Evolutionary conservation across 2,113 vertebrate species (phyloP), one percentile per base, ranked within the genome.

Genomic region (Dicentrarchus labrax): DNA sequence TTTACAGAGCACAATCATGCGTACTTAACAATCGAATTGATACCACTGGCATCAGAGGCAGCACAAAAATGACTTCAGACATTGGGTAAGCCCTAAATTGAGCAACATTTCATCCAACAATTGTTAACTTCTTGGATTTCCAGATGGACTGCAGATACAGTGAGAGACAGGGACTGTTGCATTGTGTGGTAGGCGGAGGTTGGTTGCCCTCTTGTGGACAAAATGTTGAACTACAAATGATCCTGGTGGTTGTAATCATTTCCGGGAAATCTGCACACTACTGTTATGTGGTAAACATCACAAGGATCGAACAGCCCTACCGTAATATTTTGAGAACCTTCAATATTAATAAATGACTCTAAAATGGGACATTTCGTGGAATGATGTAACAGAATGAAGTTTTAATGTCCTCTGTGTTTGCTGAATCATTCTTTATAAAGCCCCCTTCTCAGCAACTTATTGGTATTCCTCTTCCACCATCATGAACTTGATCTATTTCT

Each of bases 131-230:
- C 5, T 8, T 15, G 41, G 39, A 7, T 36, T 16, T 22, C 1
- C 7, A 9, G 11, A 2, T 47, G 17, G 7, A 21, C 19, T 48
- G 19, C 6, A 56, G 24, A 57, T 4, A 9, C 8, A 36, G 5
- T 22, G 0, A 4, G 10, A 53, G 38, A 51, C 8, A 1, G 21
- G 22, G 45, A 2, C 43, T 24, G 38, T 21, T 11, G 19, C 41
- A 48, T 0, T 41, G 13, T 43, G 16, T 50, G 56, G 11, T 54
- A 57, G 7, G 1, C 82, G 56, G 61, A 83, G 50, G 43, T 48
- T 15, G 16, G 41, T 6, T 16, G 68, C 86, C 81, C 69, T 53
- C 88, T 72, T 73, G 82, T 89, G 91, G 86, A 68, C 39, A 82
- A 68, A 45, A 21, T 3, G 17, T 48, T n/a, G 1, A 60, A 22